Conservation (phyloP, 2,113 vertebrate genomes). For the Suricata suricatta region DNA sequence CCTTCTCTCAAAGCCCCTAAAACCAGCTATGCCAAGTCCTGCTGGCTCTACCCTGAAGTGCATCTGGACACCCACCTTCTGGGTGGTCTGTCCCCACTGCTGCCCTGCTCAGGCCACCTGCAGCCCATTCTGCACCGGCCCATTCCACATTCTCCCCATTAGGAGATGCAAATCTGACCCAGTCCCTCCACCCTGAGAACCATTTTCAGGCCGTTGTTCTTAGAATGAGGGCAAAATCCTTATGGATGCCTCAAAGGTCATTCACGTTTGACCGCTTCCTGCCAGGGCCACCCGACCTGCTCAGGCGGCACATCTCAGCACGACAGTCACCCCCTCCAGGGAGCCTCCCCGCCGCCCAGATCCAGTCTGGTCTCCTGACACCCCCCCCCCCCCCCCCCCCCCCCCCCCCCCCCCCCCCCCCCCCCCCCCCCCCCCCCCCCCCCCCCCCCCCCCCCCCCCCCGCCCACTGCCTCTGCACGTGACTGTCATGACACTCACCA, state of each 20-base stretch:
- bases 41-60: background rate
- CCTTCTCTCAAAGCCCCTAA: background rate
- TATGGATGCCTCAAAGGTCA: background rate
- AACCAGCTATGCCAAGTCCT: too few relatives aligned
- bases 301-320: background rate
- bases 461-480: fast-evolving
- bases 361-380: background rate
- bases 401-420: background rate
- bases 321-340: background rate
- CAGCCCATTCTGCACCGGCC: too few relatives aligned
- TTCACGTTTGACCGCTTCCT: background rate
- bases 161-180: background rate
- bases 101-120: too few relatives aligned
- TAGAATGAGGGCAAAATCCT: background rate
- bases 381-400: background rate
- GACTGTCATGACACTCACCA: too few relatives aligned
- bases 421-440: background rate
- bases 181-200: background rate
- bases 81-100: background rate
- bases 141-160: background rate
- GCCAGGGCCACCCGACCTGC: too few relatives aligned
- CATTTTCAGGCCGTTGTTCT: background rate
- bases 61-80: background rate
- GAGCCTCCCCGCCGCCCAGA: background rate
- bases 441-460: background rate